Evolutionary conservation across 1,140 invertebrate genomes (phyloP).

Genomic region (Anastrepha obliqua): DNA sequence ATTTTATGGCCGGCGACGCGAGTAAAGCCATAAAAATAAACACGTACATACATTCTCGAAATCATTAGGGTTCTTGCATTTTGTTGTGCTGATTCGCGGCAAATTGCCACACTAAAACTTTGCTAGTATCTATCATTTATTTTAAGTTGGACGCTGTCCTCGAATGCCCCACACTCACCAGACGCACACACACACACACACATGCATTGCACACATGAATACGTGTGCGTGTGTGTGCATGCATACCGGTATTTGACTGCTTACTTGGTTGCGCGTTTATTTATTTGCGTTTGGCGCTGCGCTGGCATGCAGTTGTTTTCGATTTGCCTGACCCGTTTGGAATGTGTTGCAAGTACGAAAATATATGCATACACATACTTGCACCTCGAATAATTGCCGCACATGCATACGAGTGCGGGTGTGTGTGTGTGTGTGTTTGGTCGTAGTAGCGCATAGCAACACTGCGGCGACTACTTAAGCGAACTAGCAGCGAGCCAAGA

Average conservation of each 20-base stretch:
- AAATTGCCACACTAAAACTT: constrained; percentile 49
- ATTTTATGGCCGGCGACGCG: neutral
- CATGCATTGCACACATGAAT: neutral
- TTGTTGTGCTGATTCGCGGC: constrained; percentile 44
- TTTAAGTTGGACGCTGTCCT: neutral
- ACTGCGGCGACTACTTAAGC: neutral
- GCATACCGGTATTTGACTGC: neutral
- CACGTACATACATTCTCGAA: neutral
- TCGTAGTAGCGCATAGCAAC: neutral
- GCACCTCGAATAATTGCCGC: neutral
- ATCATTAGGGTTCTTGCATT: constrained; percentile 29
- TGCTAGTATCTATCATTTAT: constrained; percentile 44
- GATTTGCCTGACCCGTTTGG: neutral
- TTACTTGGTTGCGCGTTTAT: constrained; percentile 25
- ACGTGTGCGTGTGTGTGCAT: neutral
- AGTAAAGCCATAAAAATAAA: constrained; percentile 47
- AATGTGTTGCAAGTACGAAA: constrained; percentile 8
- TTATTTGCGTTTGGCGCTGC: constrained; percentile 14
- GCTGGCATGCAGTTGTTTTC: neutral
- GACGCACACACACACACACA: neutral
- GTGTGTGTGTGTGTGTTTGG: neutral
- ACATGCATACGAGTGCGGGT: neutral
- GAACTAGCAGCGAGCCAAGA: neutral
- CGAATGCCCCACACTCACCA: neutral
- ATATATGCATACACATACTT: neutral